Conservation (phyloP, 2,113 vertebrate species). For the Protobothrops flavoviridis region DNA sequence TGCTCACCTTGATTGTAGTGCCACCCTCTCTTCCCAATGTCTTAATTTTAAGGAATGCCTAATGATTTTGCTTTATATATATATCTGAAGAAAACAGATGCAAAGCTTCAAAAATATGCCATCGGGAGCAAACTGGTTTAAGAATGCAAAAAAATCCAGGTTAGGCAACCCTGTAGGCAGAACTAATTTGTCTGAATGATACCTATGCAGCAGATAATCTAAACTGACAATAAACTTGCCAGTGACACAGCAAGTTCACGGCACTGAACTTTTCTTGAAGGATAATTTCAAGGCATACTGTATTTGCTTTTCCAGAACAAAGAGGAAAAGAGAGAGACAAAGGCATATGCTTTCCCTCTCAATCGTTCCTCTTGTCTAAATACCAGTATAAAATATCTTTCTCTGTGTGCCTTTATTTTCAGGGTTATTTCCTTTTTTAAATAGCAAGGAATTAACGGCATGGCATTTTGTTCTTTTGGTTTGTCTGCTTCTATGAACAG, state of each 20-base stretch:
- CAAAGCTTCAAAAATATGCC: constrained; percentile 30
- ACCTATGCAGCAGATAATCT: constrained; percentile 59
- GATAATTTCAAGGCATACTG: constrained; percentile 32
- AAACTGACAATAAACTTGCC: constrained; percentile 62
- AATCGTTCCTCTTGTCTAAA: neutral
- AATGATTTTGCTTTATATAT: neutral
- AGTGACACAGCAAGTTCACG: constrained; percentile 34
- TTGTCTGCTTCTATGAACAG: neutral
- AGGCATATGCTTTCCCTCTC: constrained; percentile 19
- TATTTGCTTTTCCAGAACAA: neutral
- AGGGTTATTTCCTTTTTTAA: neutral
- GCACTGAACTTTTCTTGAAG: constrained; percentile 50
- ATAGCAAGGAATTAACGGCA: neutral
- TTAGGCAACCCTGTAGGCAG: constrained; percentile 36
- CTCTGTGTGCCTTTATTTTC: constrained; percentile 22
- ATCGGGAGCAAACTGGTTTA: constrained; percentile 43
- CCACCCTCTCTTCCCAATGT: neutral
- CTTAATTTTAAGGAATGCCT: neutral
- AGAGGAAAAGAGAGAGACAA: neutral
- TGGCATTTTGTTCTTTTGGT: neutral
- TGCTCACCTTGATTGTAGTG: neutral
- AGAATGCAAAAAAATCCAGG: constrained; percentile 31
- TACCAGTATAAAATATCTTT: neutral
- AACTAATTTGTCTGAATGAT: constrained; percentile 62
- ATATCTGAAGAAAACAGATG: neutral